These are phyloP conservation scores for Ursus arctos DNA, from an alignment of 2,113 vertebrate genomes.

Conservation along the genomic window DNA sequence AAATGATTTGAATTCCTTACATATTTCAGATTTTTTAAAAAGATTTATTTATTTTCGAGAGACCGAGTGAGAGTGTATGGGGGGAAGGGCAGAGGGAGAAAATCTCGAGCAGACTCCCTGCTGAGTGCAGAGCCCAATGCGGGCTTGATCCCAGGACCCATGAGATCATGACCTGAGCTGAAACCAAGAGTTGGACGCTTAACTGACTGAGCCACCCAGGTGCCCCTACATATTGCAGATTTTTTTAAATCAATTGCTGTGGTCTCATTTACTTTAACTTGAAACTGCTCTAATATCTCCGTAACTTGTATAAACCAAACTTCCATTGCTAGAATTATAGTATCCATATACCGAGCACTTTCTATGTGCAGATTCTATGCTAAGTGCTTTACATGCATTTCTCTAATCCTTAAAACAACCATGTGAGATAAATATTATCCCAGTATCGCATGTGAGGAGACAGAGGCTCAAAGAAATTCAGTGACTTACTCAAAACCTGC, in stretches of 20 bases:
- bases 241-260: background rate
- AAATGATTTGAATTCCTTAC: background rate
- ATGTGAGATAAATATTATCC: background rate
- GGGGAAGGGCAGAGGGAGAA: background rate
- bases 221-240: background rate
- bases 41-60: background rate
- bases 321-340: background rate
- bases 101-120: background rate
- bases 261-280: background rate
- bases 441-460: background rate
- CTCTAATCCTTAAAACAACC: background rate
- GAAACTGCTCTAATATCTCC: background rate
- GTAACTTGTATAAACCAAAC: background rate
- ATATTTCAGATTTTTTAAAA: background rate
- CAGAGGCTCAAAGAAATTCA: slow-evolving; percentile 5
- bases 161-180: background rate
- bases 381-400: background rate
- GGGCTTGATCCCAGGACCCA: background rate
- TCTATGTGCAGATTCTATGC: background rate
- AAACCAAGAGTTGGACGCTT: background rate
- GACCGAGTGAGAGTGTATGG: background rate
- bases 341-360: background rate
- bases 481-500: background rate
- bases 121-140: background rate
- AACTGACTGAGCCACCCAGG: background rate